Evolutionary conservation across 2,888 invertebrate genomes (phyloP).

Genomic region (Phengaris alcon): DNA sequence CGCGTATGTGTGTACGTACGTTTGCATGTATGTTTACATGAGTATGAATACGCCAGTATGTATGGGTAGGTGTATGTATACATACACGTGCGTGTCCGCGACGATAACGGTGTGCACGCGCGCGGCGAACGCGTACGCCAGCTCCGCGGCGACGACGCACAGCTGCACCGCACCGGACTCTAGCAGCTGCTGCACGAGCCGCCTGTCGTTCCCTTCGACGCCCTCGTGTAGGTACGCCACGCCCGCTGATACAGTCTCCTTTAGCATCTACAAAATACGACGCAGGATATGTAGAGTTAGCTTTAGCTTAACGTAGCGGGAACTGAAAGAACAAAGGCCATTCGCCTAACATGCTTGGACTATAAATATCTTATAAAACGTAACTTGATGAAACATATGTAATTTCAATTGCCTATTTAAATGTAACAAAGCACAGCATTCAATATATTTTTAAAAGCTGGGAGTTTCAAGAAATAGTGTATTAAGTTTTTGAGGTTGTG

Average conservation of each 20-base stretch:
- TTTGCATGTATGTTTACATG: neutral
- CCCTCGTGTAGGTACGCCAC: slow-evolving; percentile 99
- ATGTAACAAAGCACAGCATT: no score
- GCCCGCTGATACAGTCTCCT: slow-evolving; percentile 95
- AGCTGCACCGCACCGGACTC: slow-evolving; percentile 93
- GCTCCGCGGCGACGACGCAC: slow-evolving; percentile 94
- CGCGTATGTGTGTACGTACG: neutral
- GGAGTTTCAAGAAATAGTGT: no score
- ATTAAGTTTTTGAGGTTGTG: no score
- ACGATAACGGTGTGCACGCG: slow-evolving; percentile 97
- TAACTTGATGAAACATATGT: no score
- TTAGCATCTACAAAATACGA: slow-evolving; percentile 81
- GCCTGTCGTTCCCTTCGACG: slow-evolving; percentile 88
- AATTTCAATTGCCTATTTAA: no score
- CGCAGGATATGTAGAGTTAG: neutral
- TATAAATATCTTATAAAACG: no score
- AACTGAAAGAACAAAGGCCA: no score
- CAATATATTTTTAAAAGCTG: no score
- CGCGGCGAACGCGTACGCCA: slow-evolving; percentile 93
- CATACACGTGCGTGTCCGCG: slow-evolving; percentile 92
- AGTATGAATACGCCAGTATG: neutral
- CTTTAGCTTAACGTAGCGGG: no score
- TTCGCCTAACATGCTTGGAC: no score
- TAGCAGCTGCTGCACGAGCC: slow-evolving; percentile 95
- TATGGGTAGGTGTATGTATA: slow-evolving; percentile 30